These are phyloP conservation scores for Gracilinanus agilis DNA, from an alignment of 2,113 vertebrate genomes.

Conservation along the genomic window DNA sequence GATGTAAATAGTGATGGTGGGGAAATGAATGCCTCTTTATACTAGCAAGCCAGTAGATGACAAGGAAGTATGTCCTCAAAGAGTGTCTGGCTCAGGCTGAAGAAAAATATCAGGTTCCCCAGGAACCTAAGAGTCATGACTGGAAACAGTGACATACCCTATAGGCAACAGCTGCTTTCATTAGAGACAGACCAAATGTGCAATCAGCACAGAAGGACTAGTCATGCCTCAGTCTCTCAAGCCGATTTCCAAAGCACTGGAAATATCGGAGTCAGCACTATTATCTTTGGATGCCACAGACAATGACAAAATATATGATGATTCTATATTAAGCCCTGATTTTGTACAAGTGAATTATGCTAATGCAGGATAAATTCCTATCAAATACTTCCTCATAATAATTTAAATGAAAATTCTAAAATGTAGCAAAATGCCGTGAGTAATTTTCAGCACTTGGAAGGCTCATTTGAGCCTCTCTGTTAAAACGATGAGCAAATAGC, in stretches of 20 bases:
- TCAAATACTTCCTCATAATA: constrained; percentile 49
- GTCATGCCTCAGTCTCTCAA: constrained; percentile 65
- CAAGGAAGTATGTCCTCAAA: constrained; percentile 10
- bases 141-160: constrained; percentile 52
- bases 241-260: constrained; percentile 58
- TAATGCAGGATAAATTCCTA: constrained; percentile 40
- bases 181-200: constrained; percentile 58
- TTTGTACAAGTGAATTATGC: constrained; percentile 42
- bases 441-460: constrained; percentile 50
- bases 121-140: constrained; percentile 52
- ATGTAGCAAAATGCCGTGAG: constrained; percentile 1
- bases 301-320: constrained; percentile 57
- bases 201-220: constrained; percentile 65
- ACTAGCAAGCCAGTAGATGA: background rate
- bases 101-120: constrained; percentile 16
- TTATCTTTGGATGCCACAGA: constrained; percentile 54
- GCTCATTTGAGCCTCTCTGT: constrained; percentile 42
- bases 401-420: constrained; percentile 50
- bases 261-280: constrained; percentile 53
- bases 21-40: constrained; percentile 36
- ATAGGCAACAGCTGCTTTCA: constrained; percentile 64
- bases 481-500: constrained; percentile 33
- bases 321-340: constrained; percentile 66
- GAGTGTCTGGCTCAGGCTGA: constrained; percentile 35
- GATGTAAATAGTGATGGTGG: background rate